These are phyloP conservation scores for Anoplopoma fimbria DNA, from an alignment of 2,113 vertebrate species.

Conservation along the genomic window DNA sequence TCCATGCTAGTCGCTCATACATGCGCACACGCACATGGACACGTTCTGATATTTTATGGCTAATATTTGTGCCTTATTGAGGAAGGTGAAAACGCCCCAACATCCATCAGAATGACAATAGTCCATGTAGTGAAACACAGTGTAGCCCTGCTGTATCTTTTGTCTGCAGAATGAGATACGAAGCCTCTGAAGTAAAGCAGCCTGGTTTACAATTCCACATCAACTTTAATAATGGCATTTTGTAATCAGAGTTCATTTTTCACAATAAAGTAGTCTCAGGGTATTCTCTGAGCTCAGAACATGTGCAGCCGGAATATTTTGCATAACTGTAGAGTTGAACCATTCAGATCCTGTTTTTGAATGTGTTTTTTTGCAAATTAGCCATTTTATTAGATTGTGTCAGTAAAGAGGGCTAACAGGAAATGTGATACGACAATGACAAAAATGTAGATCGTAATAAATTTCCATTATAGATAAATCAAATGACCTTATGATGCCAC, in stretches of 20 bases:
- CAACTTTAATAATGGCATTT: constrained; percentile 55
- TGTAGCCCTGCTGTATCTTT: constrained; percentile 37
- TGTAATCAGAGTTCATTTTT: constrained; percentile 24
- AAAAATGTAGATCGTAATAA: not conserved
- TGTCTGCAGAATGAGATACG: constrained; percentile 46
- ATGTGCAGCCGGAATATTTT: constrained; percentile 6
- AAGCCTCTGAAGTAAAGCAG: constrained; percentile 24
- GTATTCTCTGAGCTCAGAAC: constrained; percentile 8
- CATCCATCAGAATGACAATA: constrained; percentile 60
- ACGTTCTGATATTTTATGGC: constrained; percentile 64
- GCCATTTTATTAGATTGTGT: not conserved
- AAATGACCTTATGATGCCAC: not conserved
- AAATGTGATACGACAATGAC: not conserved
- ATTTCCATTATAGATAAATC: not conserved
- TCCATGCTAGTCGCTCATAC: constrained; percentile 57
- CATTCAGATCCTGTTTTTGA: not conserved
- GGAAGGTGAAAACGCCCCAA: constrained; percentile 32
- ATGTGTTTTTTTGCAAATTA: not conserved
- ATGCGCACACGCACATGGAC: constrained; percentile 47
- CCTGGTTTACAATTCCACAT: constrained; percentile 28
- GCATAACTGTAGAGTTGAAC: constrained; percentile 9
- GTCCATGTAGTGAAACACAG: constrained; percentile 26
- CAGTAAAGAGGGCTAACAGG: not conserved
- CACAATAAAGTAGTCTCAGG: constrained; percentile 23
- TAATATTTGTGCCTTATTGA: constrained; percentile 64